phyloP scores from a whole-genome alignment of 1,140 invertebrate genomes.

The Pseudomyrmex flavicornis region DNA sequence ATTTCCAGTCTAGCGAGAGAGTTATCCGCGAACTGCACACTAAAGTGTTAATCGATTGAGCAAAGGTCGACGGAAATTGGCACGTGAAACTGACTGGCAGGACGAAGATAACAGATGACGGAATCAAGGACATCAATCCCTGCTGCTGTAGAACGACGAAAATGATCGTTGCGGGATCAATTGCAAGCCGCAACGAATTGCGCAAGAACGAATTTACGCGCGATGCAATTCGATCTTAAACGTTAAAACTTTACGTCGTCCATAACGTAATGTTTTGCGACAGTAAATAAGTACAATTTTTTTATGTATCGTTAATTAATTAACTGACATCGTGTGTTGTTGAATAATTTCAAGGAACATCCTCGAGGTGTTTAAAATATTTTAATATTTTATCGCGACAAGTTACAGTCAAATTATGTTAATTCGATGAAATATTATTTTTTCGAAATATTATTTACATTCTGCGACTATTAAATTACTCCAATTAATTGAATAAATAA shows the following conservation, averaged over 20 bases:
- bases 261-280: too few species aligned
- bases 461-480: neutral
- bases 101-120: slow-evolving; percentile 49
- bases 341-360: too few species aligned
- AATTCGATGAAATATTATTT: too few species aligned
- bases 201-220: slow-evolving; percentile 15
- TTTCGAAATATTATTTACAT: neutral
- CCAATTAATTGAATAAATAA: too few species aligned
- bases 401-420: too few species aligned
- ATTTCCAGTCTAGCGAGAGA: slow-evolving; percentile 35
- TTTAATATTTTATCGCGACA: too few species aligned
- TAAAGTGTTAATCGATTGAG: slow-evolving; percentile 50
- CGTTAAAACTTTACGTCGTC: too few species aligned
- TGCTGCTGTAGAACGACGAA: slow-evolving; percentile 1
- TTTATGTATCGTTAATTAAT: too few species aligned
- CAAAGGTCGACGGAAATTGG: slow-evolving; percentile 54
- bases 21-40: slow-evolving; percentile 41
- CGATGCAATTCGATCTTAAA: too few species aligned
- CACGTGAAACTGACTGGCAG: slow-evolving; percentile 41
- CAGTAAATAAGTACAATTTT: too few species aligned
- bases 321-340: too few species aligned
- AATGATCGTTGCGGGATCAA: slow-evolving; percentile 7
- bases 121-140: slow-evolving; percentile 45
- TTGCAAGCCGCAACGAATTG: slow-evolving; percentile 4
- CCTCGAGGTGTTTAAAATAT: too few species aligned